Percentiles rank a stretch among this genome's conserved stretches.
Conservation (phyloP, 2,888 invertebrate species). For the Brachyopa scutellaris region DNA sequence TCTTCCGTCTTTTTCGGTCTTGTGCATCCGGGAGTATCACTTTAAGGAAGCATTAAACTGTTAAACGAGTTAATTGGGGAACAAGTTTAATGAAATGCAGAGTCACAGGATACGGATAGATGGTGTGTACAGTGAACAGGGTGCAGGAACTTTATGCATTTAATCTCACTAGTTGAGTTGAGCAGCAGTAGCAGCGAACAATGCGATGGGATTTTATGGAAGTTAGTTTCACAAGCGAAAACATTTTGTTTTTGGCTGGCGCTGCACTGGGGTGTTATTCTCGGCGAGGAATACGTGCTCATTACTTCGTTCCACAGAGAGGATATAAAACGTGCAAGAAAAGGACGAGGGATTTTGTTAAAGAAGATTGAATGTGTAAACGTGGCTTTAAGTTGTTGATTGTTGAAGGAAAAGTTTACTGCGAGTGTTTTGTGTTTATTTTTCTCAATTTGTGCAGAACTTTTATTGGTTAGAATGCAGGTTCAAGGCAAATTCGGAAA, state of each 20-base stretch:
- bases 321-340: background rate
- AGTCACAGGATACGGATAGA: slow-evolving; percentile 61
- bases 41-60: slow-evolving; percentile 72
- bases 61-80: slow-evolving; percentile 72
- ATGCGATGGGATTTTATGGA: slow-evolving; percentile 39
- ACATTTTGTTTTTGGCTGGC: slow-evolving; percentile 17
- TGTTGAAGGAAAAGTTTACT: background rate
- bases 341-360: background rate
- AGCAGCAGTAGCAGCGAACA: background rate
- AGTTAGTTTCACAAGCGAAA: slow-evolving; percentile 31
- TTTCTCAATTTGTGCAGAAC: too few species aligned
- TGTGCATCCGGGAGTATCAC: slow-evolving; percentile 64
- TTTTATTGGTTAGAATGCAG: too few species aligned
- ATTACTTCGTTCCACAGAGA: slow-evolving; percentile 2
- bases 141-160: slow-evolving; percentile 29
- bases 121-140: slow-evolving; percentile 1
- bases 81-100: slow-evolving; percentile 71
- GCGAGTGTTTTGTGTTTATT: too few species aligned
- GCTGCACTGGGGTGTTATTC: background rate
- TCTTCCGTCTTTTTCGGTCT: slow-evolving; percentile 33
- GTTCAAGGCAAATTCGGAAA: too few species aligned
- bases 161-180: slow-evolving; percentile 8
- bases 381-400: background rate
- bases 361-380: slow-evolving; percentile 3
- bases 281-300: slow-evolving; percentile 20